These are phyloP conservation scores for Anguilla obscura DNA, from an alignment of 2,797 vertebrate species.

Conservation along the genomic window DNA sequence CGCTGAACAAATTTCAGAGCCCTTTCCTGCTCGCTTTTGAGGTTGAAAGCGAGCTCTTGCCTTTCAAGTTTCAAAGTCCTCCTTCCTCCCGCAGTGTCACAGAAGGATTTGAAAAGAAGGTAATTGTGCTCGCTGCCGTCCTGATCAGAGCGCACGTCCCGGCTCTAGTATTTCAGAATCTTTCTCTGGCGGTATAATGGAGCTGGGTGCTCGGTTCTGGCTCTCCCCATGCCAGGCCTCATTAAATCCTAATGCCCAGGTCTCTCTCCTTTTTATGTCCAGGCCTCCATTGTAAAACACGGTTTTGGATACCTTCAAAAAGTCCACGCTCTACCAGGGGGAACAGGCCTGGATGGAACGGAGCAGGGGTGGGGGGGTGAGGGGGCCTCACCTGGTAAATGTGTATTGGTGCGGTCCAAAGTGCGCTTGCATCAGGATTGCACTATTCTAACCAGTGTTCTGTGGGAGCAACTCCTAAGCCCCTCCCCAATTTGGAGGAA, in stretches of 20 bases:
- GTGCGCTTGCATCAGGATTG: conserved; percentile 50
- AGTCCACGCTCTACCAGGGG: conserved; percentile 72
- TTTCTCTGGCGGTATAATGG: conserved; percentile 96
- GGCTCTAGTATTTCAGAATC: conserved; percentile 99
- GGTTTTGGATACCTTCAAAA: conserved; percentile 82
- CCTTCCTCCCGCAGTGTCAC: conserved; percentile 99
- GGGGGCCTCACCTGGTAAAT: background rate
- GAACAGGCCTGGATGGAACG: conserved; percentile 60
- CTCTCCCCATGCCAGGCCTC: conserved; percentile 78
- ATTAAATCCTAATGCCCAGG: conserved; percentile 87
- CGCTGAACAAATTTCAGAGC: conserved; percentile 99
- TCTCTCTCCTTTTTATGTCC: conserved; percentile 81
- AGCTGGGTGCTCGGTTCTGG: conserved; percentile 87
- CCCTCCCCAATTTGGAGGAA: background rate
- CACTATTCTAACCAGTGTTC: conserved; percentile 27
- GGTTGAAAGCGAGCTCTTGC: conserved; percentile 99
- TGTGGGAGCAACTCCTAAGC: background rate
- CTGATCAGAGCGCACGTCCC: conserved; percentile 99
- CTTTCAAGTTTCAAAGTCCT: conserved; percentile 99
- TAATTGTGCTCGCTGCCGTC: conserved; percentile 99
- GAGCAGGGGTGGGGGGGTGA: conserved; percentile 11
- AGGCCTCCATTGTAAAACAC: conserved; percentile 88
- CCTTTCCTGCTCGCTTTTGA: conserved; percentile 99
- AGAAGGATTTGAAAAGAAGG: conserved; percentile 99
- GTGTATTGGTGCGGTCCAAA: conserved; percentile 46